Evolutionary conservation across 2,797 vertebrate genomes (phyloP).

Genomic region (Poeciliopsis gracilis): DNA sequence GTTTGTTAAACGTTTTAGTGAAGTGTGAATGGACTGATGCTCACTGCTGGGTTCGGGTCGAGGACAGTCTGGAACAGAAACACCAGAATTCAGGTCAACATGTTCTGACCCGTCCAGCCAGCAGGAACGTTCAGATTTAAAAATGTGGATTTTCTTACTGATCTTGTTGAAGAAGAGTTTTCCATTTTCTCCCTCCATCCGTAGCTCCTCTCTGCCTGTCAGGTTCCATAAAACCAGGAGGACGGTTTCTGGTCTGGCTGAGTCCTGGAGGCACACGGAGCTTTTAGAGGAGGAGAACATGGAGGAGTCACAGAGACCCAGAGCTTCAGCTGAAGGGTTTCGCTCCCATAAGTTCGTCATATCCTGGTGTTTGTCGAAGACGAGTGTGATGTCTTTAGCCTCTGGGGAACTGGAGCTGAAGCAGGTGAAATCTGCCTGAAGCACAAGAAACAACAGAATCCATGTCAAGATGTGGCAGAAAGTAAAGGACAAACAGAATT

Average conservation of each 20-base stretch:
- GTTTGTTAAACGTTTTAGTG: too few relatives aligned
- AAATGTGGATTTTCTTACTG: neutral
- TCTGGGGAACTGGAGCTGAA: neutral
- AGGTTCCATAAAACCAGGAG: neutral
- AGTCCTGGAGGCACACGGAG: neutral
- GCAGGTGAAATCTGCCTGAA: neutral
- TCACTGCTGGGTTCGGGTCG: neutral
- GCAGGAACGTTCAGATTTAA: neutral
- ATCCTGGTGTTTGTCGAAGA: too few relatives aligned
- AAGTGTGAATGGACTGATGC: neutral
- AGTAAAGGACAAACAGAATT: neutral
- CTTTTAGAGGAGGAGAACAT: neutral
- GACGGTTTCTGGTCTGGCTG: neutral
- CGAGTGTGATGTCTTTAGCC: neutral
- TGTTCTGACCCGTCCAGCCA: too few relatives aligned
- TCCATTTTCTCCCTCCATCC: neutral
- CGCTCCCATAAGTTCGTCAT: too few relatives aligned
- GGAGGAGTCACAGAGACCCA: neutral
- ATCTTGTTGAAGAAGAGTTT: neutral
- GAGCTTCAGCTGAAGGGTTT: too few relatives aligned
- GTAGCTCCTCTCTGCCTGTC: neutral
- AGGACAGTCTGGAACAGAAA: constrained; percentile 4
- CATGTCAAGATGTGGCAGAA: neutral
- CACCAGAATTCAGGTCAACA: neutral
- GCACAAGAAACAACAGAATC: neutral